Base-by-base conservation (phyloP, 2,888 invertebrate genomes). In the Drosophila conformis region DNA sequence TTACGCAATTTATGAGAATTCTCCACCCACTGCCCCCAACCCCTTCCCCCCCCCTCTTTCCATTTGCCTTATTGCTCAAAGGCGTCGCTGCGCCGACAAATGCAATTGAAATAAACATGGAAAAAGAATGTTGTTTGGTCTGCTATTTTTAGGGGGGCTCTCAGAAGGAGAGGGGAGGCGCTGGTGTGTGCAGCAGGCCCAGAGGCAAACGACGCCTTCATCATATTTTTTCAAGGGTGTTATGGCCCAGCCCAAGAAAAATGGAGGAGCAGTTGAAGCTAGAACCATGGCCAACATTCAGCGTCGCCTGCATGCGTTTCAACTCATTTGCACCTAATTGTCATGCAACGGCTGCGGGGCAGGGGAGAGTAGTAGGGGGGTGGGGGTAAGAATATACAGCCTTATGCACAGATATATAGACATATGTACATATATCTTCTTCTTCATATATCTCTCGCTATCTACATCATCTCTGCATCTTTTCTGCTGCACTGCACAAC, bases 311-410 rank as follows among this genome's bases (percentile, higher is more conserved):
- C 86, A 79, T 86, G 87, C 76, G 89, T 82, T 78, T 90, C 57
- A 70, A 67, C 84, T 90, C 90, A 89, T 87, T 87, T 87, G 76
- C 90, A 87, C 89, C 89, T 83, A 89, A 90, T 87, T 87, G 87
- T 87, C 90, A 87, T 89, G 84, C 87, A 83, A 46, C 65, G 52
- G 53, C 38, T 53, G 38, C 21, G 38, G 27, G 68, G 25, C 51
- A 36, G 2, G 13, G 52, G 31, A 4, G 40, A 15, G n/a, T 2
- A 5, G 18, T 11, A 8, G 4, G 8, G 8, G 25, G n/a, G 13
- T 1, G 2, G n/a, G 18, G 18, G n/a, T 11, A 18, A 49, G 10
- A 49, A n/a, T 51, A 38, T 15, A 52, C 57, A 54, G 49, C 42
- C 49, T n/a, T n/a, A n/a, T n/a, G n/a, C n/a, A n/a, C n/a, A n/a